Evolutionary conservation across 1,140 invertebrate species (phyloP).

Genomic region (Microvelia longipes): DNA sequence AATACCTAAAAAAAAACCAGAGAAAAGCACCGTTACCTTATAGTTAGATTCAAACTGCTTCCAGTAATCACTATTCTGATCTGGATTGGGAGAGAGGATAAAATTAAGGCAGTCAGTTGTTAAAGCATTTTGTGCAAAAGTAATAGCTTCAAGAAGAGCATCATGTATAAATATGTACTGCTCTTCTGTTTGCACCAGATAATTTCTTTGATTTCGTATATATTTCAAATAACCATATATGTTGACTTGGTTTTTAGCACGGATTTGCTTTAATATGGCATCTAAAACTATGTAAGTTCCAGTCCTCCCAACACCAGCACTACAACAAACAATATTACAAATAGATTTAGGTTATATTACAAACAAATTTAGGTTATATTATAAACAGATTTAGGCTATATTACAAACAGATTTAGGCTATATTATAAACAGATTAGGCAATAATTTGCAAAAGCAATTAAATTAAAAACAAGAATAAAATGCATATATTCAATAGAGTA

Average conservation of each 20-base stretch:
- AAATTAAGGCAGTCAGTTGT: slow-evolving; percentile 18
- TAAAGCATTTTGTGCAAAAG: slow-evolving; percentile 60
- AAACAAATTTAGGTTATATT: too few relatives aligned
- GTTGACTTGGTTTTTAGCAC: slow-evolving; percentile 71
- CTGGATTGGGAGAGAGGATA: slow-evolving; percentile 16
- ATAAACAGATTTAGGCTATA: too few relatives aligned
- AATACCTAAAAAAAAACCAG: too few relatives aligned
- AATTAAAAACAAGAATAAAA: too few relatives aligned
- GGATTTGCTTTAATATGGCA: slow-evolving; percentile 86
- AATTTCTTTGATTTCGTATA: slow-evolving; percentile 70
- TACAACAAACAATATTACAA: slow-evolving; percentile 36
- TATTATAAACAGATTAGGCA: too few relatives aligned
- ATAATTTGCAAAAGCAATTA: too few relatives aligned
- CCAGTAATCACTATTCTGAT: slow-evolving; percentile 28
- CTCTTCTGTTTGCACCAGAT: slow-evolving; percentile 75
- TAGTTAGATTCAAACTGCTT: slow-evolving; percentile 59
- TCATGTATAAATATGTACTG: slow-evolving; percentile 96
- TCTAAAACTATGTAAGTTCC: slow-evolving; percentile 92
- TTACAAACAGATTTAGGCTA: too few relatives aligned
- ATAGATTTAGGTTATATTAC: too few relatives aligned
- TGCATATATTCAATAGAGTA: too few relatives aligned
- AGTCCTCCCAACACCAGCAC: slow-evolving; percentile 93
- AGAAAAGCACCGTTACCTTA: too few relatives aligned
- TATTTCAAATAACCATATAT: slow-evolving; percentile 84
- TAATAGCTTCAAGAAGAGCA: slow-evolving; percentile 82